phyloP scores from a whole-genome alignment of 2,888 invertebrate species.

The Gymnoscelis rufifasciata region DNA sequence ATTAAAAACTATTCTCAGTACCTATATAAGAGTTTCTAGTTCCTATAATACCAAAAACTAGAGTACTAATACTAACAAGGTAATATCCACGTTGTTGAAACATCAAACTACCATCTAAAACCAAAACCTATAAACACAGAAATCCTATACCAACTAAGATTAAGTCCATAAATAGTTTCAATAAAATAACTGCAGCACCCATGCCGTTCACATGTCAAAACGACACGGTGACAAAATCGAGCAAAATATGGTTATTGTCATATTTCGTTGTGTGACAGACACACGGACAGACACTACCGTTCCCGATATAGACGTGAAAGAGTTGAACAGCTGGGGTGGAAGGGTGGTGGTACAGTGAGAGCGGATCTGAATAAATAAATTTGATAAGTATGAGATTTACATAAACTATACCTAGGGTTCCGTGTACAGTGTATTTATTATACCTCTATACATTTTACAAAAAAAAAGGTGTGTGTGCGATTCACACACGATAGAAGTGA shows the following conservation, averaged over 20 bases:
- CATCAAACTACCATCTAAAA: not conserved
- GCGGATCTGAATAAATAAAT: not conserved
- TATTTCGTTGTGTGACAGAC: conserved; percentile 55
- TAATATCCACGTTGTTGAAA: not conserved
- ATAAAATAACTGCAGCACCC: conserved; percentile 38
- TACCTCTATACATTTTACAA: too few relatives aligned
- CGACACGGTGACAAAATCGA: conserved; percentile 39
- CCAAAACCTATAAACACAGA: conserved; percentile 10
- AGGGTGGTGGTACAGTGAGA: conserved; percentile 26
- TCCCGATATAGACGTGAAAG: conserved; percentile 42
- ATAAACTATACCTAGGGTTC: too few relatives aligned
- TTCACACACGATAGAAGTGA: too few relatives aligned
- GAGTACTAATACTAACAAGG: too few relatives aligned
- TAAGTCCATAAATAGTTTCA: conserved; percentile 38
- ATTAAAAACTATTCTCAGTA: too few relatives aligned
- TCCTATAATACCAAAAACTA: too few relatives aligned
- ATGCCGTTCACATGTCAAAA: conserved; percentile 41
- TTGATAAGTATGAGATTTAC: not conserved
- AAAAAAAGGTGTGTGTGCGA: too few relatives aligned
- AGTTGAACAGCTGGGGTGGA: conserved; percentile 36
- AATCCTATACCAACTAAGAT: conserved; percentile 23
- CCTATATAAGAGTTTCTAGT: too few relatives aligned
- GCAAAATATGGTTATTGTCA: conserved; percentile 62
- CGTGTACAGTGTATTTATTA: too few relatives aligned
- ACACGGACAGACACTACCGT: conserved; percentile 43